Evolutionary conservation across 2,113 vertebrate species (phyloP), one percentile per base, ranked within the genome.

Genomic region (Microcebus tavaratra): DNA sequence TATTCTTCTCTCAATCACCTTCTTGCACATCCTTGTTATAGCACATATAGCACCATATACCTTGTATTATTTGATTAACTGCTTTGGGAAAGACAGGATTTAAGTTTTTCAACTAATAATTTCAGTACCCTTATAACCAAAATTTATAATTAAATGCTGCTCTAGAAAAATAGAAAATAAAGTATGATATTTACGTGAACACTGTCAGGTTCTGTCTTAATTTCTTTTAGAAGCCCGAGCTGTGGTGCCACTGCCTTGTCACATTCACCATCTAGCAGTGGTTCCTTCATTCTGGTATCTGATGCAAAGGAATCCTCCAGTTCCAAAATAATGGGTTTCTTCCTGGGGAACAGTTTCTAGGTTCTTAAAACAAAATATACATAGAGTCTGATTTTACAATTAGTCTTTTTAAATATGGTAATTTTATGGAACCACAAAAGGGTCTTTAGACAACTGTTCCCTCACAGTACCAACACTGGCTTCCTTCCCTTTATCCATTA

Each of bases 241-340:
- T 87, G 96, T 48, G 91, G 57, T 15, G 36, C n/a, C 76, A 59
- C 4, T 57, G 68, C 63, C 50, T 88, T 96, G 79, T 89, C 94
- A 97, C 68, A 57, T 39, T 91, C 93, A 80, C 45, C 65, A 34
- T 80, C 76, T 73, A 86, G 6, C 1, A 57, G 68, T 53, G 88
- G 76, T 88, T 96, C 97, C 90, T 97, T 98, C 97, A 98, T 98
- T 72, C 92, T 68, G 57, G 75, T 70, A 70, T 80, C 42, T 79
- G 63, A 87, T 63, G 50, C 57, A 84, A 96, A 63, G 31, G n/a
- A 93, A 81, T 87, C 29, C n/a, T 95, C 57, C 63, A 83, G 61
- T 86, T 96, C 53, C 55, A 81, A 95, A 94, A 18, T 21, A 94
- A 87, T 59, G 72, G 17, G 27, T 67, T 85, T 95, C 68, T 93